These are phyloP conservation scores for Panthera uncia DNA, from an alignment of 2,113 vertebrate species.

Conservation along the genomic window DNA sequence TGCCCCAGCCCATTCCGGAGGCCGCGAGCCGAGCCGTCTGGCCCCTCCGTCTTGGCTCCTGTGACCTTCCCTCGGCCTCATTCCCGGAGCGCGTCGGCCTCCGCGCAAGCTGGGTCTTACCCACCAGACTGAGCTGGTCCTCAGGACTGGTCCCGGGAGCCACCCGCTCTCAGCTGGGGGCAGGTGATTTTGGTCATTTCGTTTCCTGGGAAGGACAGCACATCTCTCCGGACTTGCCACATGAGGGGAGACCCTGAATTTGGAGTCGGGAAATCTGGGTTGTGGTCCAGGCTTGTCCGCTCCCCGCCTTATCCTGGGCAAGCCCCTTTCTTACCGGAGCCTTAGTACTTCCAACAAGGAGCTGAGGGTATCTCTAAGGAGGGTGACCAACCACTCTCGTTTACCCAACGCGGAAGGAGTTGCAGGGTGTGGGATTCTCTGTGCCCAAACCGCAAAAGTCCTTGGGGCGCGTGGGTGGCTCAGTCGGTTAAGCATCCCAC, in stretches of 20 bases:
- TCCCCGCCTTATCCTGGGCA: neutral
- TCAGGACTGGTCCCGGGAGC: neutral
- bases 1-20: neutral
- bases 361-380: neutral
- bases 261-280: neutral
- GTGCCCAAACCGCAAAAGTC: neutral
- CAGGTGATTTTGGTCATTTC: slow-evolving; percentile 5
- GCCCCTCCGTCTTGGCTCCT: neutral
- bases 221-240: neutral
- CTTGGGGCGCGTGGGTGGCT: no score
- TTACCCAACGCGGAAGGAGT: neutral
- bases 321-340: neutral
- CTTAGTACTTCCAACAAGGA: neutral
- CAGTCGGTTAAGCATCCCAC: no score
- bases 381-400: neutral
- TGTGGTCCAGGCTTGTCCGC: neutral
- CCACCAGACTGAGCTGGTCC: neutral
- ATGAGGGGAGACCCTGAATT: neutral
- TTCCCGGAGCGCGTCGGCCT: neutral
- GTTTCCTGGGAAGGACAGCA: neutral
- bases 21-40: neutral
- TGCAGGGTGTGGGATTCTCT: neutral
- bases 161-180: neutral
- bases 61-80: neutral
- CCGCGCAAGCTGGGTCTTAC: neutral